Conservation (phyloP, 2,797 vertebrate genomes). For the Tachyglossus aculeatus region DNA sequence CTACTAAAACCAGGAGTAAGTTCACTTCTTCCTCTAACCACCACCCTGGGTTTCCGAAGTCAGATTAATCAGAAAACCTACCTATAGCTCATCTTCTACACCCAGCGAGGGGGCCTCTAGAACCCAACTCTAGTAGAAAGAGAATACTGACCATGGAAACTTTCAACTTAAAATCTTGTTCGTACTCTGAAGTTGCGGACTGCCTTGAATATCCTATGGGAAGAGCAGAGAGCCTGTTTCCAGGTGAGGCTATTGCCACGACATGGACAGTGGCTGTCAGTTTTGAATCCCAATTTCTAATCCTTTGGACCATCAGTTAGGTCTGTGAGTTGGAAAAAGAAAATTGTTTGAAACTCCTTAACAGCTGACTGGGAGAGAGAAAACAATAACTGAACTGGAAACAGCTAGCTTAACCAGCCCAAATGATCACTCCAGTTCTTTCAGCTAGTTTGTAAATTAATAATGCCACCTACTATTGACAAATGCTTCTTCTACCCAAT, state of each 20-base stretch:
- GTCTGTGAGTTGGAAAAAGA: too few species aligned
- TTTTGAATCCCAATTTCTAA: too few species aligned
- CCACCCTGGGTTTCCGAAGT: background rate
- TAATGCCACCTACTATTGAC: too few species aligned
- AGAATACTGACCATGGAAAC: background rate
- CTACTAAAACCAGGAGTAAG: background rate
- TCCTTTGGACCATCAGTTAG: too few species aligned
- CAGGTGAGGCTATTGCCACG: too few species aligned
- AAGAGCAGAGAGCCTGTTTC: too few species aligned
- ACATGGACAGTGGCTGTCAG: too few species aligned
- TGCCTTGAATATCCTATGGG: too few species aligned
- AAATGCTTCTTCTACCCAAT: too few species aligned
- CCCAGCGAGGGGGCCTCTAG: background rate
- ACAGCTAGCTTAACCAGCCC: background rate
- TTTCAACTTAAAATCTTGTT: background rate
- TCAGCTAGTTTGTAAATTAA: background rate
- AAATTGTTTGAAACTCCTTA: fast-evolving
- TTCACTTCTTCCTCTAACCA: background rate
- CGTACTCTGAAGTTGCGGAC: too few species aligned
- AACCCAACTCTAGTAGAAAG: background rate
- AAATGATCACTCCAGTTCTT: background rate
- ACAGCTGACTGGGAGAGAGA: background rate
- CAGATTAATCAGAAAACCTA: background rate
- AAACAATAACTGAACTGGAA: background rate
- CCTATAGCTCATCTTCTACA: background rate